Percentiles rank a stretch among this genome's conserved stretches.
Conservation (phyloP, 2,797 vertebrate species). For the Rhyacichthys aspro region DNA sequence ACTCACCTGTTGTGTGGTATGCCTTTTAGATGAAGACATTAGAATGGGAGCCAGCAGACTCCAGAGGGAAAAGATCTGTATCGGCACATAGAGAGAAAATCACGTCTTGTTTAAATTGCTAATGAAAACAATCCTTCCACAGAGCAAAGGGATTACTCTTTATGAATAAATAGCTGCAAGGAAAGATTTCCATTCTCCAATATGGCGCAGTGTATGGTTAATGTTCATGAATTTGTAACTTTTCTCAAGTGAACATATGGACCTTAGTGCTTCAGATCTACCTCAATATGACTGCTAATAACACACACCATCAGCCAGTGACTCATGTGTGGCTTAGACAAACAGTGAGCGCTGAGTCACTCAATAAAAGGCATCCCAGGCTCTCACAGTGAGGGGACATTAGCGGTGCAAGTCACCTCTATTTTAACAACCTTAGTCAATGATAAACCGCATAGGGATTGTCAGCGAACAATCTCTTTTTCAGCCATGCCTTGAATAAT, state of each 20-base stretch:
- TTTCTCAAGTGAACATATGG: not conserved
- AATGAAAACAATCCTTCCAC: slow-evolving; percentile 57
- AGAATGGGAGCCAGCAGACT: slow-evolving; percentile 40
- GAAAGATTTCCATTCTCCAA: slow-evolving; percentile 28
- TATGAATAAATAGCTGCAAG: slow-evolving; percentile 56
- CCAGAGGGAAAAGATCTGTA: slow-evolving; percentile 51
- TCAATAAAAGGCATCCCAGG: slow-evolving; percentile 32
- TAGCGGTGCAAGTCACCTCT: slow-evolving; percentile 30
- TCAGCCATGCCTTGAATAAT: slow-evolving; percentile 30
- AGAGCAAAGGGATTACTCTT: slow-evolving; percentile 46
- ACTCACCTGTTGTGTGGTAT: slow-evolving; percentile 9
- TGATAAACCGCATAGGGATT: slow-evolving; percentile 36
- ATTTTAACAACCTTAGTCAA: slow-evolving; percentile 22
- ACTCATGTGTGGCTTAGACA: slow-evolving; percentile 14
- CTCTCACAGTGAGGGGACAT: slow-evolving; percentile 29
- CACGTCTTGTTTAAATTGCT: slow-evolving; percentile 62
- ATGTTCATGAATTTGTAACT: slow-evolving; percentile 11
- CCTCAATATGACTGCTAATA: slow-evolving; percentile 2
- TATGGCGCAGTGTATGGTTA: slow-evolving; percentile 22
- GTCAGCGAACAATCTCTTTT: slow-evolving; percentile 24
- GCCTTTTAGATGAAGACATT: slow-evolving; percentile 47
- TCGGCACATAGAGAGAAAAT: slow-evolving; percentile 44
- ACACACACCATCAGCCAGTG: not conserved
- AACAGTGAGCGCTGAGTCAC: slow-evolving; percentile 14
- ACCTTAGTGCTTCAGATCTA: not conserved